Evolutionary conservation across 2,888 invertebrate genomes (phyloP).

Genomic region (Catocala sponsa): DNA sequence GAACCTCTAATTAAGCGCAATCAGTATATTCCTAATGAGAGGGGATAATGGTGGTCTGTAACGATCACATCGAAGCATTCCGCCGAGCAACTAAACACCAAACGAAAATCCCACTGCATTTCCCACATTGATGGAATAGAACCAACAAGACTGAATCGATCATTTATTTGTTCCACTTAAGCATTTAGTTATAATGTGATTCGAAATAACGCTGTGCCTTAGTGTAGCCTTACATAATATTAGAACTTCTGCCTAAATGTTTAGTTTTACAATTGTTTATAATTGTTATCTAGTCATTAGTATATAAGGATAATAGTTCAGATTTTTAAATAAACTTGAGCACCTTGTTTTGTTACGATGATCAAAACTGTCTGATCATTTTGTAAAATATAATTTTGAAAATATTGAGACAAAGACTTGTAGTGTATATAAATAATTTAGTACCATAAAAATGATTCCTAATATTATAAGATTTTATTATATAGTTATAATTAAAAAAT

Average conservation of each 20-base stretch:
- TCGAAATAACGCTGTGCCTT: conserved; percentile 83
- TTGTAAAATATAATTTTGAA: conserved; percentile 46
- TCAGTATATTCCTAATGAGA: conserved; percentile 88
- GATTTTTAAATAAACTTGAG: conserved; percentile 27
- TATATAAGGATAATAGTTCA: conserved; percentile 64
- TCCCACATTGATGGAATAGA: conserved; percentile 77
- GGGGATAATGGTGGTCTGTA: conserved; percentile 86
- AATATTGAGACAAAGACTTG: conserved; percentile 81
- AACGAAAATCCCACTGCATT: conserved; percentile 78
- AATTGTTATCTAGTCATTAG: conserved; percentile 85
- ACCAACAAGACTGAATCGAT: conserved; percentile 82
- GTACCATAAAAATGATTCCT: conserved; percentile 86
- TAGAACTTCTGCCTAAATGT: conserved; percentile 70
- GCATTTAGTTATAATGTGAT: conserved; percentile 81
- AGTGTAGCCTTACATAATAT: conserved; percentile 69
- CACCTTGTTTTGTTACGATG: conserved; percentile 15
- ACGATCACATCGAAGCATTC: conserved; percentile 86
- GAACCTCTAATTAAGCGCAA: conserved; percentile 87
- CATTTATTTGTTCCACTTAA: conserved; percentile 77
- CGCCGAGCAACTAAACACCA: conserved; percentile 72
- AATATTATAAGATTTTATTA: conserved; percentile 76
- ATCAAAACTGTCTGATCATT: conserved; percentile 17
- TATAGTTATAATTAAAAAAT: conserved; percentile 60
- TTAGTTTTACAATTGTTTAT: conserved; percentile 66
- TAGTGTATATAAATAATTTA: conserved; percentile 74